Percentiles rank a stretch among this genome's conserved stretches.
Evolutionary conservation across 1,140 invertebrate genomes (phyloP).

Genomic region (Bilobella aurantiaca): DNA sequence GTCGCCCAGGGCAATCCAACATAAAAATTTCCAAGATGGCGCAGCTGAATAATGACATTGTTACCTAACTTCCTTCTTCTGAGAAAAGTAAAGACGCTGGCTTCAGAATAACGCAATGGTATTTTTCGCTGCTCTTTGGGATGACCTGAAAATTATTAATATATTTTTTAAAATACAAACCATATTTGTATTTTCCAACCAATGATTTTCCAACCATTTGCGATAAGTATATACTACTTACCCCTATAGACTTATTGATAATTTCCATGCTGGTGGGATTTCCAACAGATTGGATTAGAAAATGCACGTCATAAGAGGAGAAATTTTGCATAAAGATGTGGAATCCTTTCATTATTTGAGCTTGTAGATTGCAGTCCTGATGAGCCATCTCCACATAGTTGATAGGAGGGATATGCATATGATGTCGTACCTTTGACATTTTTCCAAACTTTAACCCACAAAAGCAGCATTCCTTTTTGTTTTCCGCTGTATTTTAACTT

Average conservation of each 20-base stretch:
- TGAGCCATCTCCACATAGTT: slow-evolving; percentile 7
- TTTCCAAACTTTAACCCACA: not conserved
- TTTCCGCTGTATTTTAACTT: not conserved
- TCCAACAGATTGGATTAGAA: not conserved
- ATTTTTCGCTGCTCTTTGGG: slow-evolving; percentile 13
- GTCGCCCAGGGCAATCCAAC: too few species aligned
- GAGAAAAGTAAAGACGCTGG: not conserved
- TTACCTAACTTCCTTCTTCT: not conserved
- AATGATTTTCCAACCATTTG: too few species aligned
- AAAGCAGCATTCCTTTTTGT: not conserved
- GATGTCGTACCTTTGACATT: not conserved
- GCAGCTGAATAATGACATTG: too few species aligned
- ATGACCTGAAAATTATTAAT: slow-evolving; percentile 11
- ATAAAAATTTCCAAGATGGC: too few species aligned
- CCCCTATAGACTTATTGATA: too few species aligned
- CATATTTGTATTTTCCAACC: too few species aligned
- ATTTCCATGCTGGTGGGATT: not conserved
- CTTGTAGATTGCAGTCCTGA: not conserved
- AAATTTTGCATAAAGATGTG: slow-evolving; percentile 11
- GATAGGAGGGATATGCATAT: slow-evolving; percentile 7
- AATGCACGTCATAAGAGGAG: slow-evolving; percentile 5
- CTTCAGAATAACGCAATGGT: not conserved
- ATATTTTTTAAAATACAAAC: too few species aligned
- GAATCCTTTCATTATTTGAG: not conserved
- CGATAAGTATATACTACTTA: too few species aligned